Percentiles rank a stretch among this genome's conserved stretches.
These are phyloP conservation scores for Alauda arvensis DNA, from an alignment of 2,797 vertebrate species.

Conservation along the genomic window DNA sequence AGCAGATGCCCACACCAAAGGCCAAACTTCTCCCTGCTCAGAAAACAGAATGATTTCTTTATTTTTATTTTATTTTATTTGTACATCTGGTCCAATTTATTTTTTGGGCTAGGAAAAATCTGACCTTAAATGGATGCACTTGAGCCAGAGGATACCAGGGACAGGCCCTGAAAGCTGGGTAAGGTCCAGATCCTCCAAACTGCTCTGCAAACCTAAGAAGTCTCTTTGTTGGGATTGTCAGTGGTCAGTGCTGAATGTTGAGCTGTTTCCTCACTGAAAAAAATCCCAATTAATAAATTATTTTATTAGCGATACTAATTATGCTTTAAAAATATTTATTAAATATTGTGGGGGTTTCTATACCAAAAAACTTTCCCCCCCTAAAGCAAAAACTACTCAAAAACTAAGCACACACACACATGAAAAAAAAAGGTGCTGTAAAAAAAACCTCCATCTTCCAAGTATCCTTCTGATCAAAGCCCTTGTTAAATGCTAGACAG, in stretches of 20 bases:
- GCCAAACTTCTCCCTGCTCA: neutral
- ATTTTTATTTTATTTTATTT: neutral
- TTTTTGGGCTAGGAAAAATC: neutral
- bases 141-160: neutral
- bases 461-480: neutral
- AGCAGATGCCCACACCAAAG: neutral
- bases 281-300: neutral
- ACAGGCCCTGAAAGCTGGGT: neutral
- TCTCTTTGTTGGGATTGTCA: neutral
- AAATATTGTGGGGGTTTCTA: neutral
- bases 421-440: neutral
- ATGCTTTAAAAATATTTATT: fast-evolving
- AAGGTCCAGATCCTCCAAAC: neutral
- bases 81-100: neutral
- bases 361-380: neutral
- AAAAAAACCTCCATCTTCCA: neutral
- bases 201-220: neutral
- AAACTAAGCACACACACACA: neutral
- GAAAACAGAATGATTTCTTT: neutral
- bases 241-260: neutral
- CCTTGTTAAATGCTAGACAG: slow-evolving; percentile 10
- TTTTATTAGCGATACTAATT: neutral
- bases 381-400: neutral
- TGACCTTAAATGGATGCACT: neutral
- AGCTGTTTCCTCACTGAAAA: neutral